These are phyloP conservation scores for Datnioides undecimradiatus DNA, from an alignment of 2,113 vertebrate species.

Conservation along the genomic window DNA sequence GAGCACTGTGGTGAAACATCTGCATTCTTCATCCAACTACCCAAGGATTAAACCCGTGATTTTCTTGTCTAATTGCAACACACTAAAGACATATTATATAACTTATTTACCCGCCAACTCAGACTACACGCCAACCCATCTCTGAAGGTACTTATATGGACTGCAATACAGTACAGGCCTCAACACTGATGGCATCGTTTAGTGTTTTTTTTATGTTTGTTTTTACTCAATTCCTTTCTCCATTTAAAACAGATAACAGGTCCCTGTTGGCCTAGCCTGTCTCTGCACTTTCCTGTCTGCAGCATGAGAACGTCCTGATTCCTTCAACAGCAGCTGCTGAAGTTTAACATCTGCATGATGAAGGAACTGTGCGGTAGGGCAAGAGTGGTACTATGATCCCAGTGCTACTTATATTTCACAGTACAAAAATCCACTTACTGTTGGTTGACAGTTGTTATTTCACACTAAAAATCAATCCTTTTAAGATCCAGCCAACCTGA, in stretches of 20 bases:
- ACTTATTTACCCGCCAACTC: too few relatives aligned
- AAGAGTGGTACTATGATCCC: too few relatives aligned
- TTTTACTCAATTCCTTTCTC: not conserved
- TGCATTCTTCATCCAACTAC: not conserved
- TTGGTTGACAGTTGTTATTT: too few relatives aligned
- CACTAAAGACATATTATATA: not conserved
- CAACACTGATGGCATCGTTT: not conserved
- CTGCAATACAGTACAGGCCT: fast-evolving
- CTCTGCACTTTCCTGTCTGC: not conserved
- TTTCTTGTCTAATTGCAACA: too few relatives aligned
- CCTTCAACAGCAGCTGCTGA: not conserved
- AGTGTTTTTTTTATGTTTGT: too few relatives aligned
- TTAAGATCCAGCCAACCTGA: too few relatives aligned
- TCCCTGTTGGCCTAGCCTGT: not conserved
- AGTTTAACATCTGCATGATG: too few relatives aligned
- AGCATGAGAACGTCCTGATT: not conserved
- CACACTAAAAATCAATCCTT: too few relatives aligned
- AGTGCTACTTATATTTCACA: too few relatives aligned
- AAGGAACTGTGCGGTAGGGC: not conserved
- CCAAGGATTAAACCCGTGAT: not conserved
- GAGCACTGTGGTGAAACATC: not conserved
- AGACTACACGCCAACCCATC: not conserved
- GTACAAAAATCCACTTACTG: too few relatives aligned
- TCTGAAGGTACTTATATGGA: not conserved
- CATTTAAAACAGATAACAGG: too few relatives aligned